phyloP scores from a whole-genome alignment of 2,113 vertebrate genomes.

The Corythornis vintsioides region DNA sequence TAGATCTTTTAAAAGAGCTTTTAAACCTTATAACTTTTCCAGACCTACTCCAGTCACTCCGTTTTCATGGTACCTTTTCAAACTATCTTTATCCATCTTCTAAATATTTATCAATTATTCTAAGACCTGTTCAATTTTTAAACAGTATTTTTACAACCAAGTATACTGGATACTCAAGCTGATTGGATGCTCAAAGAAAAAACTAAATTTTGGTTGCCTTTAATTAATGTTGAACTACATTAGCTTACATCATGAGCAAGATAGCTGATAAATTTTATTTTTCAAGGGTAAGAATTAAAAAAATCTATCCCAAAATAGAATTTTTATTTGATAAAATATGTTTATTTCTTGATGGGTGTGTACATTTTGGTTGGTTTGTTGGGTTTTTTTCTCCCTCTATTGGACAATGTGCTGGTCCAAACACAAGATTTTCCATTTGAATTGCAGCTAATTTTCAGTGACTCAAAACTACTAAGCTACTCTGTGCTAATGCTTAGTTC shows the following conservation, averaged over 20 bases:
- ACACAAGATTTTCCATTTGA: not conserved
- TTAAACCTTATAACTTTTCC: not conserved
- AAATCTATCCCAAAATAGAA: not conserved
- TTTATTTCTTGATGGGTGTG: not conserved
- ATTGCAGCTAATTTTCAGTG: not conserved
- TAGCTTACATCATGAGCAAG: not conserved
- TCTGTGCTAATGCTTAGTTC: not conserved
- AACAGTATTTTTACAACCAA: not conserved
- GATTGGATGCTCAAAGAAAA: not conserved
- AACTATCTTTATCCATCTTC: not conserved
- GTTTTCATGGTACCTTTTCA: not conserved
- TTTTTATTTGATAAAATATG: not conserved
- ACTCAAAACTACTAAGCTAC: not conserved
- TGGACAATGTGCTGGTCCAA: not conserved
- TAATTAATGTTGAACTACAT: not conserved
- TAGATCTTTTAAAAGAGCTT: not conserved
- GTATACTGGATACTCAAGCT: not conserved
- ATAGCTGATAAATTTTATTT: not conserved
- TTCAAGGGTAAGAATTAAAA: not conserved
- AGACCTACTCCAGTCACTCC: not conserved
- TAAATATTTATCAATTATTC: not conserved
- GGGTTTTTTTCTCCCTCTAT: rapidly evolving
- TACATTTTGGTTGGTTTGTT: not conserved
- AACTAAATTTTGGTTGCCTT: not conserved
- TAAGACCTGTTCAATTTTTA: not conserved